Base-by-base conservation (phyloP, 2,113 vertebrate species). In the Eubucco bourcierii region DNA sequence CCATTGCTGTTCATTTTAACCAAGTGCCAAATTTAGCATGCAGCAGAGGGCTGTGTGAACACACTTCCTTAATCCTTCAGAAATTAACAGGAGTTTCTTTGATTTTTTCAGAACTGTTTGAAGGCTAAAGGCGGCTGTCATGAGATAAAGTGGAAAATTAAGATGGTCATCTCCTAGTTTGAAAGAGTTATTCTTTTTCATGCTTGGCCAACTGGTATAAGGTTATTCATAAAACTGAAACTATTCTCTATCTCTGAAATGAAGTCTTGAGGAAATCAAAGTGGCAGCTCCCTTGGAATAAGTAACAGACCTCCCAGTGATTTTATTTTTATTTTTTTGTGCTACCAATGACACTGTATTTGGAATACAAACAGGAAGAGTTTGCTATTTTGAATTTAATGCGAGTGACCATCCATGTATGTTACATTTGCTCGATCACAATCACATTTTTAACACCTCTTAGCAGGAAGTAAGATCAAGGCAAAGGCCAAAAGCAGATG, bases 71-170 rank as follows among this genome's bases (percentile, higher is more conserved):
- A 31, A 46, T 66, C 68, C 29, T 75, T 80, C 8, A 63, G 53
- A 83, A 84, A 87, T 63, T 65, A 71, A 39, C 64, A 76, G 39
- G 44, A 39, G 31, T 79, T 79, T 39, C 55, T 88, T 82, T 92
- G 80, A 65, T 72, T 80, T 47, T 47, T 58, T 72, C 23, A 46
- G 34, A 56, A 28, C 41, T 94, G 6, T 71, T 83, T 93, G 76
- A 84, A 87, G 64, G 37, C 67, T 88, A 12, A 81, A 93, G n/a
- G 25, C 81, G 72, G 46, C 50, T 70, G 87, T 82, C 52, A 12
- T 81, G 82, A 80, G 82, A 81, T 71, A 79, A 84, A 95, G 28
- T 87, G 72, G 79, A 84, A 94, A 93, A 91, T 92, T 24, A 13
- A 76, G 61, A 84, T 70, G 1, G 0, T 88, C 75, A 56, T 94